phyloP scores from a whole-genome alignment of 2,113 vertebrate genomes.

The Steatornis caripensis region DNA sequence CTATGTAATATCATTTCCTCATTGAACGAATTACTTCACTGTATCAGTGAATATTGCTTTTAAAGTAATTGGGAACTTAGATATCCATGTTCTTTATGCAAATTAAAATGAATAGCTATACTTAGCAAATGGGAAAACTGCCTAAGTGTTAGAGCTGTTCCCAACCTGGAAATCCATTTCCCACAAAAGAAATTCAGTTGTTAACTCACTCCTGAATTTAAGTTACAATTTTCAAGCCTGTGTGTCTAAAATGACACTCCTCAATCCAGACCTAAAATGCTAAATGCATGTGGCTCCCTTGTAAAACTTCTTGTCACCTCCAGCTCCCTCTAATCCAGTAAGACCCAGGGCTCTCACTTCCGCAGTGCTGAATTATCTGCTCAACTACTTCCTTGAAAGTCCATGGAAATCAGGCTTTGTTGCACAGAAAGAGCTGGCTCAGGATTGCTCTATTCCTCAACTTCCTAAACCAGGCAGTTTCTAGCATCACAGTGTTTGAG shows the following conservation, averaged over 20 bases:
- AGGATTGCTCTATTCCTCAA: background rate
- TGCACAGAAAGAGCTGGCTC: background rate
- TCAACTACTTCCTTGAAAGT: background rate
- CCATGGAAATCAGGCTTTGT: background rate
- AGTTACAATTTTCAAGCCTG: background rate
- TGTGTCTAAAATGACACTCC: background rate
- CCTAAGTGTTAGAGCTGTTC: background rate
- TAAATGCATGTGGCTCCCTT: background rate
- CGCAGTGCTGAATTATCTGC: background rate
- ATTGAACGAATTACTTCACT: constrained; percentile 59
- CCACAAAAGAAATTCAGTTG: background rate
- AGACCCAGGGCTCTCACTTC: background rate
- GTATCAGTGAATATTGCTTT: constrained; percentile 60
- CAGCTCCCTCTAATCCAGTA: background rate
- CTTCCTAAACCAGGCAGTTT: background rate
- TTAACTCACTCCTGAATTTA: background rate
- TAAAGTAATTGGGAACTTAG: constrained; percentile 70
- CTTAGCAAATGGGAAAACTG: constrained; percentile 25
- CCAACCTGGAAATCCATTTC: background rate
- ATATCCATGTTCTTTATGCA: constrained; percentile 64
- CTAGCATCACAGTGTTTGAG: background rate
- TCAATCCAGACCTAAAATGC: background rate
- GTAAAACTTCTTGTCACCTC: background rate
- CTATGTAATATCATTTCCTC: constrained; percentile 40
- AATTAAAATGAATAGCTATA: constrained; percentile 61